Evolutionary conservation across 2,888 invertebrate genomes (phyloP), one percentile per base, ranked within the genome.

Genomic region (Clusia tigrina): DNA sequence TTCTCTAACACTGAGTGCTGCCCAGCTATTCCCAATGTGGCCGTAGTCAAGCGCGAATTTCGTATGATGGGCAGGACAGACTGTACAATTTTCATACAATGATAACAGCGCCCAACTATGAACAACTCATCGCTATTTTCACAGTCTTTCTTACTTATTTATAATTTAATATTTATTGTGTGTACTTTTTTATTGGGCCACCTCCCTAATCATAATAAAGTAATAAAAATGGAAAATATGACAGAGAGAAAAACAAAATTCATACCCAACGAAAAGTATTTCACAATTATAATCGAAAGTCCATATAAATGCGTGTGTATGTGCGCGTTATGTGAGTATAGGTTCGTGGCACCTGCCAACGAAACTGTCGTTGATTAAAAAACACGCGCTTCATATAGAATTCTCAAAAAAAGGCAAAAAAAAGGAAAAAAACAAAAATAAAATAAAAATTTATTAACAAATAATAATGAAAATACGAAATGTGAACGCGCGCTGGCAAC

Each of bases 321-420:
- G 51, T 55, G 26, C 48, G 25, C 38, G 22, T 58, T 58, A 62
- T 52, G 24, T 48, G 42, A 23, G 26, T 46, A 26, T 60, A 25
- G 18, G 22, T 55, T 17, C 53, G 15, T 22, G 58, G 18, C 62
- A 62, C 62, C 57, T 62, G 61, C 24, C 59, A 38, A 60, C 54
- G 32, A 6, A 32, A 42, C 51, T 22, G 51, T 53, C 62, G 53
- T 56, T 62, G 58, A 62, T 58, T 62, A 53, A 62, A 62, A 58
- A 42, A 51, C 32, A 56, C 37, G 15, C 48, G 25, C 52, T n/a
- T n/a, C 25, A 25, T 18, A 60, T 54, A 61, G 17, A 22, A 48
- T 20, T 20, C 9, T 38, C 20, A 20, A 48, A 20, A 20, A 5
- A 20, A 18, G 9, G 22, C 18, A 24, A 38, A 48, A 20, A 48